Percentiles rank a stretch among this genome's conserved stretches.
Conservation (phyloP, 2,797 vertebrate species). For the Tympanoctomys barrerae region DNA sequence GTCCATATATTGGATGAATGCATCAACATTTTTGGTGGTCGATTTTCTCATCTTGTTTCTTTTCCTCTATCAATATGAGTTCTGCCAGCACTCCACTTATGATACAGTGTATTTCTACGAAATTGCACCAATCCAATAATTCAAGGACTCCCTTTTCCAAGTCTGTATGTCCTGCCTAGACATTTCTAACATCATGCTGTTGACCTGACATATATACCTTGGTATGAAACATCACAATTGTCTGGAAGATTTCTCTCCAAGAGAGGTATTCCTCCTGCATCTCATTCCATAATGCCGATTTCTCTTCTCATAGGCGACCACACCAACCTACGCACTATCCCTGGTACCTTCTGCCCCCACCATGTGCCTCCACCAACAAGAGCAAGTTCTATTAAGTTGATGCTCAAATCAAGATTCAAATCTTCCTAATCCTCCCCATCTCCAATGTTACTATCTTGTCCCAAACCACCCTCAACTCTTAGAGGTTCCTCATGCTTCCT, state of each 20-base stretch:
- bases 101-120: not conserved
- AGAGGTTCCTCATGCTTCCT: not conserved
- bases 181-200: not conserved
- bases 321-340: not conserved
- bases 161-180: not conserved
- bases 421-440: fast-evolving
- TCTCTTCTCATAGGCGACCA: not conserved
- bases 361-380: not conserved
- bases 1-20: not conserved
- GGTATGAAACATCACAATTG: not conserved
- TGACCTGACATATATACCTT: not conserved
- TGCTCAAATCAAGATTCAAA: not conserved
- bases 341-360: not conserved
- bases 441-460: not conserved
- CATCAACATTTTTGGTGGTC: not conserved
- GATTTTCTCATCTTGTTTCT: not conserved
- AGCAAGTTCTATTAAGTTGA: not conserved
- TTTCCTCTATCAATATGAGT: not conserved
- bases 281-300: not conserved
- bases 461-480: not conserved
- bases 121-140: not conserved
- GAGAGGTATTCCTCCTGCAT: not conserved
- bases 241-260: not conserved
- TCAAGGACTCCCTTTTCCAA: not conserved
- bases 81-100: not conserved